phyloP scores from a whole-genome alignment of 1,140 invertebrate genomes.

The Globodera ellingtonae region DNA sequence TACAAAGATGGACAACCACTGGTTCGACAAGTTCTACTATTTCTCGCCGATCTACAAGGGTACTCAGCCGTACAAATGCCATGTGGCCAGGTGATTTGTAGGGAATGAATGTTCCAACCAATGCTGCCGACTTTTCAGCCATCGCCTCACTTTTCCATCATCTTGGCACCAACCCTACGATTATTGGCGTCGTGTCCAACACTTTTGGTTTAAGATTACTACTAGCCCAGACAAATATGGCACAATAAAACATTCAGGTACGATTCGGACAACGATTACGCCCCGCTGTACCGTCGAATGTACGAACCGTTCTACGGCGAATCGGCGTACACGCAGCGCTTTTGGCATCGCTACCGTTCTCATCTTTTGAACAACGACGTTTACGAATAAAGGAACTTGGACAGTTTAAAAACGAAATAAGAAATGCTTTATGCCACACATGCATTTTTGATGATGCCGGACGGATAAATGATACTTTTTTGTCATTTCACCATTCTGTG shows the following conservation, averaged over 20 bases:
- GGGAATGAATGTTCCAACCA: not conserved
- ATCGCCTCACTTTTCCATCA: constrained; percentile 15
- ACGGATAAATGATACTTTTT: not conserved
- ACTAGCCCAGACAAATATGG: not conserved
- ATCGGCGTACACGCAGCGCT: constrained; percentile 21
- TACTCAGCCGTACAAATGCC: constrained; percentile 26
- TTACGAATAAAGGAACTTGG: not conserved
- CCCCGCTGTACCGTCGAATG: constrained; percentile 20
- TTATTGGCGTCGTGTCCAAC: constrained; percentile 20
- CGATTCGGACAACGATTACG: constrained; percentile 26
- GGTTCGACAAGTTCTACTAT: constrained; percentile 31
- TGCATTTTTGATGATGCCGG: not conserved
- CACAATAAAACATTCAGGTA: constrained; percentile 13
- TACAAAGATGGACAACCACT: constrained; percentile 14
- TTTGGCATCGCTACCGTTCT: constrained; percentile 26
- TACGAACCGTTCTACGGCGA: constrained; percentile 18
- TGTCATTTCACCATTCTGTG: not conserved
- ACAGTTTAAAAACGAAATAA: not conserved
- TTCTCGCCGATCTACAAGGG: constrained; percentile 30
- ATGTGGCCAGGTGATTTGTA: constrained; percentile 12
- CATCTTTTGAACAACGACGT: constrained; percentile 20
- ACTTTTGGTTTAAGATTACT: constrained; percentile 5
- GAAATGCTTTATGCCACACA: not conserved
- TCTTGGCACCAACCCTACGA: constrained; percentile 17
- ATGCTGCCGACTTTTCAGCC: not conserved